These are phyloP conservation scores for Philopedon plagiatum DNA, from an alignment of 2,888 invertebrate species.

Conservation along the genomic window DNA sequence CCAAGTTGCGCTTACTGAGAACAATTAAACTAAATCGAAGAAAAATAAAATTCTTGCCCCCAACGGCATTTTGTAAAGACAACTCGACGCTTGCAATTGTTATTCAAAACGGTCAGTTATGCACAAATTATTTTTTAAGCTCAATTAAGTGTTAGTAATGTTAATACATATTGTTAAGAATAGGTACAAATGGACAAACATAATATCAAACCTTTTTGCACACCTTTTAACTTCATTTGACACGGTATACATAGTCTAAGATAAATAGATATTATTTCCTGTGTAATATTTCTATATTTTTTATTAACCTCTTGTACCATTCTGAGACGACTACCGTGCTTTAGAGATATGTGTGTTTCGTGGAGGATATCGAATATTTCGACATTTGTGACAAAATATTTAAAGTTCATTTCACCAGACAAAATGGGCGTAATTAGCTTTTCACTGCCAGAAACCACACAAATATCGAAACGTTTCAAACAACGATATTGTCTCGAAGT, in stretches of 20 bases:
- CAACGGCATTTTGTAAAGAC: too few species aligned
- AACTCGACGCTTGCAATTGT: too few species aligned
- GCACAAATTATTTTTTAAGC: too few species aligned
- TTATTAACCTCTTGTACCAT: slow-evolving; percentile 34
- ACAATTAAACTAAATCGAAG: too few species aligned
- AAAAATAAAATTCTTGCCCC: too few species aligned
- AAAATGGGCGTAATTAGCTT: slow-evolving; percentile 25
- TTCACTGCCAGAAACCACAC: slow-evolving; percentile 5
- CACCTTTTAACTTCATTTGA: slow-evolving; percentile 53
- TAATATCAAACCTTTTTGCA: slow-evolving; percentile 32
- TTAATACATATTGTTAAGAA: neutral
- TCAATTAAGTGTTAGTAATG: too few species aligned
- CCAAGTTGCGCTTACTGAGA: too few species aligned
- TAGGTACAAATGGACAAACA: neutral
- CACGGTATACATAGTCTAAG: slow-evolving; percentile 49
- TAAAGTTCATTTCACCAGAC: neutral
- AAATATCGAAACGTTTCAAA: slow-evolving; percentile 29
- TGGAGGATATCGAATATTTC: slow-evolving; percentile 47
- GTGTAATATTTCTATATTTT: slow-evolving; percentile 41
- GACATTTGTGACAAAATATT: slow-evolving; percentile 42
- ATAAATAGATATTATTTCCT: slow-evolving; percentile 20
- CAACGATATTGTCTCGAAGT: slow-evolving; percentile 3
- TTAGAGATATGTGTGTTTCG: slow-evolving; percentile 55
- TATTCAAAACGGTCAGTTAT: too few species aligned
- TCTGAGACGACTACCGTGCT: slow-evolving; percentile 58